Base-by-base conservation (phyloP, 2,797 vertebrate genomes). In the Pagetopsis macropterus region DNA sequence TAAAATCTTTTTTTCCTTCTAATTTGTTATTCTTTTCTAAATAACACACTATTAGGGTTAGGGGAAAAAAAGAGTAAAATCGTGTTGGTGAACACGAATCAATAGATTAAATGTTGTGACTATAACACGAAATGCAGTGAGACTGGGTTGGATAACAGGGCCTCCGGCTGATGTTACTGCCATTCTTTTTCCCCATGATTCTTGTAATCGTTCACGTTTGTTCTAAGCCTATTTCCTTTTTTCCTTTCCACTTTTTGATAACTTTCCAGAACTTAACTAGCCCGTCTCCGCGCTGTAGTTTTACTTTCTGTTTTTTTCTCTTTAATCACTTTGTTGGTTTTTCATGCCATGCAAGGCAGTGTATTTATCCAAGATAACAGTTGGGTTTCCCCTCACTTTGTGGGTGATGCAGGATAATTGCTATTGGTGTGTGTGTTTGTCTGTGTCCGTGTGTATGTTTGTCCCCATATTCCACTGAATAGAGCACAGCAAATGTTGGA, bases 291-390 rank as follows among this genome's bases (percentile, higher is more conserved):
- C 1, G 41, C 73, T 65, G 41, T 50, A 27, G 67, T 80, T 84
- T 60, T 72, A 31, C 79, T 76, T 81, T 81, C 57, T 82, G 27
- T 57, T 80, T 85, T 72, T 72, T 60, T 43, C 64, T 46, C 74
- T 82, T 75, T 84, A 88, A 91, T 89, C 85, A 84, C 79, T 84
- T 61, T 91, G 89, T 91, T 91, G 86, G 74, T 90, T 89, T 93
- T 90, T 91, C 83, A 92, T 92, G 89, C 89, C 88, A 92, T 88
- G 89, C 91, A 88, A 83, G 67, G 79, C 84, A 21, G 90, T 80
- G 33, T 94, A 93, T 94, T 94, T 94, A 90, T 91, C 85, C 80
- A 88, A 93, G 93, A 94, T 92, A 93, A 89, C 85, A 63, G 72
- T 79, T 83, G 88, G 85, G 76, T 91, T 94, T 92, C 90, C 91